Conservation (phyloP, 2,888 invertebrate species). For the Ecliptopera silaceata region DNA sequence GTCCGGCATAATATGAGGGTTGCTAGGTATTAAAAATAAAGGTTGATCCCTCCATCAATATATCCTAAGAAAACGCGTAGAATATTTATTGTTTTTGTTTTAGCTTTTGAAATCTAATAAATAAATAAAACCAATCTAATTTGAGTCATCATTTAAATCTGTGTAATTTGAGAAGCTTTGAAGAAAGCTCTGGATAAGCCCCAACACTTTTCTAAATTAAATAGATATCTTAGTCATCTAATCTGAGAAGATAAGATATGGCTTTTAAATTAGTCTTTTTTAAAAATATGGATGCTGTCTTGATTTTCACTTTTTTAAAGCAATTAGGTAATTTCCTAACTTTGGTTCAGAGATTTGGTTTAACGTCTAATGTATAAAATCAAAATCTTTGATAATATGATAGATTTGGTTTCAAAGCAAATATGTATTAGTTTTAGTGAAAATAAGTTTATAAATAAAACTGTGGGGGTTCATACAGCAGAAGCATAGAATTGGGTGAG, state of each 20-base stretch:
- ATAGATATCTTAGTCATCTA: conserved; percentile 3
- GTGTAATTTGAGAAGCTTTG: background rate
- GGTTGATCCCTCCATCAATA: background rate
- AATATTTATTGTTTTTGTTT: no score
- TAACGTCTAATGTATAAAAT: no score
- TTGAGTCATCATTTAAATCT: conserved; percentile 1
- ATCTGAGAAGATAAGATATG: background rate
- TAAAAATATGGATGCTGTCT: no score
- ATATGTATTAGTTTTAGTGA: background rate
- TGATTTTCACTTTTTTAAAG: no score
- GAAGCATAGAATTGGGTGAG: conserved; percentile 37
- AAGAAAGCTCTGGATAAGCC: conserved; percentile 2
- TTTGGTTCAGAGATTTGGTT: no score
- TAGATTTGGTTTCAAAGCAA: background rate
- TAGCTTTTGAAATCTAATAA: no score
- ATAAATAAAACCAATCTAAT: background rate
- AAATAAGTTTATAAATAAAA: background rate
- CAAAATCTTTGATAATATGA: no score
- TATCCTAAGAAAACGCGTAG: background rate
- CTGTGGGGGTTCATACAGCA: conserved; percentile 23
- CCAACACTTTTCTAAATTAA: conserved; percentile 17
- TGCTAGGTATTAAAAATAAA: background rate
- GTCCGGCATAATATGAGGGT: background rate
- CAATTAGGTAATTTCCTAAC: no score
- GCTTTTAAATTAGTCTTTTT: background rate